Conservation (phyloP, 1,140 invertebrate genomes). For the Neocloeon triangulifer region DNA sequence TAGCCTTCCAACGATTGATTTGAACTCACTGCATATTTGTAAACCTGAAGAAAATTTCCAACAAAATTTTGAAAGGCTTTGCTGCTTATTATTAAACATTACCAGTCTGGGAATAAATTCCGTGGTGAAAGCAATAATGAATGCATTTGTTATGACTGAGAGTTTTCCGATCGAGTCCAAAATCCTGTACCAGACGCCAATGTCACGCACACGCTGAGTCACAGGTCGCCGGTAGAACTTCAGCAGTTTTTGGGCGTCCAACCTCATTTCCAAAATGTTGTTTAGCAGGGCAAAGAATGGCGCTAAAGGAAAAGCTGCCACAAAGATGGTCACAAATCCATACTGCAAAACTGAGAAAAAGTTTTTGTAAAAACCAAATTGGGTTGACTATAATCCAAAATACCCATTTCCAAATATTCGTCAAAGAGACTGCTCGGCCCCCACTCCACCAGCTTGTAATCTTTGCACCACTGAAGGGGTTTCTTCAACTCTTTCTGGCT, state of each 20-base stretch:
- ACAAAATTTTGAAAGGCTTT: no score
- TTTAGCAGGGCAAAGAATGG: conserved; percentile 29
- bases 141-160: conserved; percentile 40
- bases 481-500: conserved; percentile 14
- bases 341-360: conserved; percentile 22
- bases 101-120: conserved; percentile 87
- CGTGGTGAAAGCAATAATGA: conserved; percentile 97
- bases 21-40: conserved; percentile 18
- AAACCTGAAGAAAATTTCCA: no score
- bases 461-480: conserved; percentile 59
- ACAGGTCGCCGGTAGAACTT: conserved; percentile 22
- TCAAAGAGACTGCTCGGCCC: conserved; percentile 79
- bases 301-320: conserved; percentile 28
- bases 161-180: conserved; percentile 26
- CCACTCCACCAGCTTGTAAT: conserved; percentile 76
- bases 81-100: no score
- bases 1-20: conserved; percentile 22
- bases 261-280: conserved; percentile 25
- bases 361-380: not conserved
- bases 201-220: conserved; percentile 21
- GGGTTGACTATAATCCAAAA: conserved; percentile 2
- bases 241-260: conserved; percentile 26
- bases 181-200: conserved; percentile 29
- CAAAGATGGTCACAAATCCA: conserved; percentile 29
- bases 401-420: conserved; percentile 21